phyloP scores from a whole-genome alignment of 92 coral and sea anemone species.

The Ricordea florida region DNA sequence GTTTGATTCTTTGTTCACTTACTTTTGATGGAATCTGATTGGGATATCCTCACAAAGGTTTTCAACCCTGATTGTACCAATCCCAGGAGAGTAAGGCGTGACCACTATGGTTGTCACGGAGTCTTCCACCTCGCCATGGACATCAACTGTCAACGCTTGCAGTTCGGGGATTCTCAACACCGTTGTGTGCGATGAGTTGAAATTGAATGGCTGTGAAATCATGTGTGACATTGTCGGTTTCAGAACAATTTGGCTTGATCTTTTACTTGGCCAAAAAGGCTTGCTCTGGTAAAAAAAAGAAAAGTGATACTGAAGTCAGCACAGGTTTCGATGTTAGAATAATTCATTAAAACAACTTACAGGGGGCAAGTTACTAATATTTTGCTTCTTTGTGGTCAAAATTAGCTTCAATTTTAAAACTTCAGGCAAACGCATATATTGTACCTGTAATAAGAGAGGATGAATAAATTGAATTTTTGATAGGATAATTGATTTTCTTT shows the following conservation, averaged over 20 bases:
- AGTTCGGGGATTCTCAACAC: slow-evolving; percentile 82
- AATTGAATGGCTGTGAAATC: slow-evolving; percentile 77
- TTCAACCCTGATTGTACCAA: slow-evolving; percentile 85
- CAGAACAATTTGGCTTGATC: slow-evolving; percentile 65
- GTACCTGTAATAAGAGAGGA: too few species aligned
- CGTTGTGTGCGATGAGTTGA: slow-evolving; percentile 69
- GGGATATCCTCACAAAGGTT: slow-evolving; percentile 85
- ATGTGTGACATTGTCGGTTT: slow-evolving; percentile 71
- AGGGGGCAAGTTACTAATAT: too few species aligned
- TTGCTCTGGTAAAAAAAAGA: slow-evolving; percentile 53
- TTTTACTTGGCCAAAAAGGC: slow-evolving; percentile 89
- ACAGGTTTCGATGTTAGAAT: too few species aligned
- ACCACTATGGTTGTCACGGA: slow-evolving; percentile 89
- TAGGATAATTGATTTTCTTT: too few species aligned
- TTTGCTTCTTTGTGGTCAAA: too few species aligned
- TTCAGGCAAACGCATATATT: too few species aligned
- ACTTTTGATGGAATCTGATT: slow-evolving; percentile 82
- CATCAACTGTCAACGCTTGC: slow-evolving; percentile 75
- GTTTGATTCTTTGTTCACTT: not conserved
- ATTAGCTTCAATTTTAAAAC: too few species aligned
- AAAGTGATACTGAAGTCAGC: not conserved
- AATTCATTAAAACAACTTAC: too few species aligned
- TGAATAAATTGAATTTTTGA: too few species aligned
- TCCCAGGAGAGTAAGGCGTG: slow-evolving; percentile 74
- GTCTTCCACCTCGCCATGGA: slow-evolving; percentile 86